Base-by-base conservation (phyloP, 2,113 vertebrate species). In the Nycticebus coucang region DNA sequence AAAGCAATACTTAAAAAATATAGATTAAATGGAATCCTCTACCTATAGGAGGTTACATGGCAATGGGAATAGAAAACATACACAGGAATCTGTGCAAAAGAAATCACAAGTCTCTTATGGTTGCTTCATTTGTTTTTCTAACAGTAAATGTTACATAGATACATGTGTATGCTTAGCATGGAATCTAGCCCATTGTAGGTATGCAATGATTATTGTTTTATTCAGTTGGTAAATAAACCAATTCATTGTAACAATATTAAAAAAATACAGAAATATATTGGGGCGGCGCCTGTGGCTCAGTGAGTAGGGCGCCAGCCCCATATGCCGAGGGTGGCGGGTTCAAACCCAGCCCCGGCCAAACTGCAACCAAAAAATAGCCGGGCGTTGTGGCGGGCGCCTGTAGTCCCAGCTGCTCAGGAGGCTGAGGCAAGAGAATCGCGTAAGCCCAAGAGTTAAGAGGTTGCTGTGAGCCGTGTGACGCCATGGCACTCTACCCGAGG, bases 121-220 rank as follows among this genome's bases (percentile, higher is more conserved):
- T 33, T 79, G 30, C 79, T 90, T 71, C 33, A 77, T 75, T 71
- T 82, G 22, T 68, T 93, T 94, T 66, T 88, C 86, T 41, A 66
- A 64, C 1, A 30, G 24, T 66, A 88, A 83, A 50, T n/a, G 69
- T 62, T 57, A 79, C 15, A 71, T 83, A 92, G 37, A 45, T 33
- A 57, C 18, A 69, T 24, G 21, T 33, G 50, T 22, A 69, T 24
- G 21, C 33, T 24, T 33, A 64, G 13, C 45, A n/a, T 72, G 68
- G 33, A 55, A 19, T 18, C 66, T 90, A 88, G n/a, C 1, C 28
- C n/a, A 50, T 53, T 79, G 60, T 33, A 86, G 17, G 7, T 11
- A 33, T 41, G 55, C 7, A 69, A 41, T 81, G 21, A 59, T 75
- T 74, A 80, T 50, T 72, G 66, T 33, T 37, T 80, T 91, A 33